Conservation (phyloP, 1,140 invertebrate species). For the Drosophila melanica region DNA sequence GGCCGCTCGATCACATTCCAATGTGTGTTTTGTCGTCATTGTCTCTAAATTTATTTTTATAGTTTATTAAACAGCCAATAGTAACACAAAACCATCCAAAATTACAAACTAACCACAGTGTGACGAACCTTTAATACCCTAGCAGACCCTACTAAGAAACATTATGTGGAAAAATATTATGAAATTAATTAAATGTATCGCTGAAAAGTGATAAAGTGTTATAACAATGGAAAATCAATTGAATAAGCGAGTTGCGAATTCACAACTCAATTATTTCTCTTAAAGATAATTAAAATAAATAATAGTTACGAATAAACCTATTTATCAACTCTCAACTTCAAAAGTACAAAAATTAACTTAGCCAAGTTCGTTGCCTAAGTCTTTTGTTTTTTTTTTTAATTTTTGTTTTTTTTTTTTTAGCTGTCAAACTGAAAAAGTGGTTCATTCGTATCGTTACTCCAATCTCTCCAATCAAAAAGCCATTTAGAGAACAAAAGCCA, state of each 20-base stretch:
- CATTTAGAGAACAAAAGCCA: constrained; percentile 66
- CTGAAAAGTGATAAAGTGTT: no score
- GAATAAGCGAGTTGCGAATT: no score
- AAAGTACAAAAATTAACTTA: constrained; percentile 1
- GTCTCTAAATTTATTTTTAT: constrained; percentile 83
- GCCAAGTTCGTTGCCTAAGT: constrained; percentile 54
- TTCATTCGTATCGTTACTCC: constrained; percentile 70
- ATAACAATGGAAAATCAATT: no score
- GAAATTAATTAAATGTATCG: no score
- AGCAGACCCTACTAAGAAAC: neutral
- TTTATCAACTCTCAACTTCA: constrained; percentile 1
- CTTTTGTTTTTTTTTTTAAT: constrained; percentile 52
- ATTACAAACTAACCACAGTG: constrained; percentile 2
- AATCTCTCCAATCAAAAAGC: constrained; percentile 78
- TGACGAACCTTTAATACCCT: constrained; percentile 11
- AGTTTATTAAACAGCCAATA: constrained; percentile 79
- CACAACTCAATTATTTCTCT: no score
- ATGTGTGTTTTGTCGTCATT: constrained; percentile 78
- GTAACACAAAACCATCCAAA: constrained; percentile 48
- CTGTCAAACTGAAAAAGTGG: constrained; percentile 79
- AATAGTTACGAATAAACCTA: neutral
- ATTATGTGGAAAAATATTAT: neutral
- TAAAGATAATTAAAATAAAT: neutral
- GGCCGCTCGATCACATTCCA: constrained; percentile 70
- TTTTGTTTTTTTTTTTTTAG: constrained; percentile 29